Evolutionary conservation across 1,140 invertebrate species (phyloP), one percentile per base, ranked within the genome.

Genomic region (Zaprionus nigranus): DNA sequence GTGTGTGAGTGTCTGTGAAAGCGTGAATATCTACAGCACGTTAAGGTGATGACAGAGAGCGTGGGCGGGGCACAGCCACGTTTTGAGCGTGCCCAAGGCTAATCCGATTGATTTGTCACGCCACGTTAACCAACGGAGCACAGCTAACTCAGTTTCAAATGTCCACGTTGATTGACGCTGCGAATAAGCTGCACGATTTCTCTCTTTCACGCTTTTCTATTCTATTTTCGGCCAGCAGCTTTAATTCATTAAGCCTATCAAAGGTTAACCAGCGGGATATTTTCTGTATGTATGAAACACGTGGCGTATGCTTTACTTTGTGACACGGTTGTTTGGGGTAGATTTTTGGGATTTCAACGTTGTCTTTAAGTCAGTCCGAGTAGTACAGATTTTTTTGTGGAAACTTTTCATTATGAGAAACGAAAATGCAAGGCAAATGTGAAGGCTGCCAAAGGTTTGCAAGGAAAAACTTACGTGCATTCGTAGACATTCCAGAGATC

Each of bases 401-500:
- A 59, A n/a, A 51, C 28, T 61, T 73, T 62, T 65, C 24, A 59
- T 63, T 65, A 75, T 82, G 75, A 68, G 66, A 65, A 84, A 90
- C 68, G 65, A 90, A 88, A 88, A 73, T 36, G 87, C 81, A 77
- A 80, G 70, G 79, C 62, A 60, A 68, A 56, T 64, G 28, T 63
- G 46, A 40, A 9, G 17, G 60, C 28, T 63, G 28, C 24, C 24
- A 63, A 56, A 60, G 69, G 68, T 9, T 43, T 34, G 12, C 2
- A 17, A 15, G 7, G 17, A 5, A 6, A 28, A 58, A 96, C 97
- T 96, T 94, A 99, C 98, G 97, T 98, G 97, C 98, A 99, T 88
- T 99, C 98, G 85, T 98, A 98, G 93, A 97, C 96, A 93, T 97
- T 98, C 98, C 98, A 99, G 0, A 99, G 95, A 93, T 99, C 98